Conservation (phyloP, 2,797 vertebrate species). For the Cyclopterus lumpus region DNA sequence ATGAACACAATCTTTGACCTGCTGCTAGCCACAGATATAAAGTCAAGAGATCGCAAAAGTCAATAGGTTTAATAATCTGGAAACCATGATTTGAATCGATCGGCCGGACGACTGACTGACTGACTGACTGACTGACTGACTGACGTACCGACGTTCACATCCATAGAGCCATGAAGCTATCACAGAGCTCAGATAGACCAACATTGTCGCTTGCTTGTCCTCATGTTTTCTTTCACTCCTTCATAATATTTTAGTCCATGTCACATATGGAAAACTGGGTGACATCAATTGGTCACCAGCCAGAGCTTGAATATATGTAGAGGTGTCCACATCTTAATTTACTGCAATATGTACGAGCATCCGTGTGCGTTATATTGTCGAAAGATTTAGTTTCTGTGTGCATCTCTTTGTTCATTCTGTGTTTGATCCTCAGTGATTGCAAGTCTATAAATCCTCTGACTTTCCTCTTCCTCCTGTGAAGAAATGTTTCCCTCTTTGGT, state of each 20-base stretch:
- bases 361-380: neutral
- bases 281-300: slow-evolving; percentile 9
- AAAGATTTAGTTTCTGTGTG: neutral
- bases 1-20: neutral
- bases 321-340: neutral
- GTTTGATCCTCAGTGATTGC: slow-evolving; percentile 47
- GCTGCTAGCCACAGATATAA: neutral
- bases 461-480: slow-evolving; percentile 33
- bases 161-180: neutral
- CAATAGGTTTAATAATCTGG: neutral
- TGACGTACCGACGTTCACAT: neutral
- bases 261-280: slow-evolving; percentile 16
- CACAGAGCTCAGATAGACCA: neutral
- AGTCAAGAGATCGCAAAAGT: neutral
- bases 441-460: slow-evolving; percentile 41
- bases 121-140: no score
- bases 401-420: slow-evolving; percentile 36
- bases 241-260: neutral
- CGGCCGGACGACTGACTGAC: neutral
- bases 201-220: neutral
- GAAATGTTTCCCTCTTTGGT: slow-evolving; percentile 47
- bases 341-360: neutral
- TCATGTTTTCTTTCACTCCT: slow-evolving; percentile 5
- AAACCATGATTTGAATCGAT: neutral
- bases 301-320: neutral